Base-by-base conservation (phyloP, 2,888 invertebrate species). In the Sminthurinus aureus region DNA sequence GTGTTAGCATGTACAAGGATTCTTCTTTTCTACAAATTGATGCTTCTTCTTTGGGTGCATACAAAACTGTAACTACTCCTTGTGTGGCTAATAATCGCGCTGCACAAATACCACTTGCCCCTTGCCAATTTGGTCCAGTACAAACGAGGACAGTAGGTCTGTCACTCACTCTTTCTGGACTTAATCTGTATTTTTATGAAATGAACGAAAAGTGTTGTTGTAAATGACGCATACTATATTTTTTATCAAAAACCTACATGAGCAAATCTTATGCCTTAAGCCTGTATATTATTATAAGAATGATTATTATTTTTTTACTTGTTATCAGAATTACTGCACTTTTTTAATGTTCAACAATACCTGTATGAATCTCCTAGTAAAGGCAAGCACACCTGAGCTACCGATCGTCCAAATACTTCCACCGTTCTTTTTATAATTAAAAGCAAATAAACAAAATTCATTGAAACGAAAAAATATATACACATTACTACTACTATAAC, bases 81-180 rank as follows among this genome's bases (percentile, higher is more conserved):
- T 87, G 84, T 22, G 85, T 85, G 3, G 85, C 85, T n/a, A 87
- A 67, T n/a, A 86, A 83, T 69, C 88, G 38, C 24, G 86, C 88
- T 15, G 86, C 84, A 67, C 86, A 87, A 67, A 87, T 84, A 64
- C 87, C 87, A 22, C 85, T 85, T 4, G 88, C 88, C 20, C 87
- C 88, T 71, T 88, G 86, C 86, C 87, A 88, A 75, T 86, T 84
- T 9, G 87, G 86, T 24, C 88, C 87, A 26, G 84, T 83, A n/a
- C 85, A 84, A 26, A 88, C 73, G 51, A 87, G 24, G 4, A 88
- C 86, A 69, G 83, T 80, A 15, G 87, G 87, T 24, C 88, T 86
- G 79, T 88, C 88, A 66, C 87, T 85, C n/a, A 76, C 76, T 9
- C 88, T 76, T 82, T 88, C 88, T 13, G 88, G 88, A 80, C 88